Conservation (phyloP, 2,888 invertebrate species). For the Strigamia maritima region DNA sequence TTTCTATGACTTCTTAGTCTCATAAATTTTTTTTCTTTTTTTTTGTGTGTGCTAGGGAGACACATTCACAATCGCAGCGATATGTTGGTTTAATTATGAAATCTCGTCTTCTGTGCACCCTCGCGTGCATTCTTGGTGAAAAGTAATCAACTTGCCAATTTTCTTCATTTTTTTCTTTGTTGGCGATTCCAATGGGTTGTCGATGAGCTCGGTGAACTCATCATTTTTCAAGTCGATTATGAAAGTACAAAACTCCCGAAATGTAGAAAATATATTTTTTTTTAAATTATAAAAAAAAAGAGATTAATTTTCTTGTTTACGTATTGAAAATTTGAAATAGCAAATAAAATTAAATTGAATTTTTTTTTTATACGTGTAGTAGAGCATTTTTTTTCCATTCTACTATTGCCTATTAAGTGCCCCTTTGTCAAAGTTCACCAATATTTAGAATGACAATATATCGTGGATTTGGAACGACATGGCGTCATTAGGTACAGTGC, state of each 20-base stretch:
- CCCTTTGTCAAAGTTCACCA: too few species aligned
- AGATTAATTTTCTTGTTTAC: too few species aligned
- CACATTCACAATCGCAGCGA: constrained; percentile 10
- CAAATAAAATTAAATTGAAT: too few species aligned
- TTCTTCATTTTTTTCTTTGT: constrained; percentile 9
- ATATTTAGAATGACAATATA: too few species aligned
- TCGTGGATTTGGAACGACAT: too few species aligned
- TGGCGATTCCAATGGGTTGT: background rate
- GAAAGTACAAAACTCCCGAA: background rate
- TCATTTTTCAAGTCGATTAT: background rate
- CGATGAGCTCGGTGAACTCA: constrained; percentile 5
- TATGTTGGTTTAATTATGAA: constrained; percentile 15
- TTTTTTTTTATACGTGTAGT: too few species aligned
- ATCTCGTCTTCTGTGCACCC: constrained; percentile 5
- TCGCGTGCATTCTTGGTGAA: constrained; percentile 10
- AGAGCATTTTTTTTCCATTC: too few species aligned
- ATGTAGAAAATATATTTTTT: background rate
- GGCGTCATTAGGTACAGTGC: too few species aligned
- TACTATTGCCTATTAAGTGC: too few species aligned
- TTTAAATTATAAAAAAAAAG: too few species aligned
- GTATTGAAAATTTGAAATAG: too few species aligned
- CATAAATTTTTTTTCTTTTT: background rate
- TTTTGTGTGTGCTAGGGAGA: background rate
- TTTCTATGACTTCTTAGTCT: constrained; percentile 15
- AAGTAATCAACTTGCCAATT: constrained; percentile 15